phyloP scores from a whole-genome alignment of 2,888 invertebrate species.

The Ophion costatus region DNA sequence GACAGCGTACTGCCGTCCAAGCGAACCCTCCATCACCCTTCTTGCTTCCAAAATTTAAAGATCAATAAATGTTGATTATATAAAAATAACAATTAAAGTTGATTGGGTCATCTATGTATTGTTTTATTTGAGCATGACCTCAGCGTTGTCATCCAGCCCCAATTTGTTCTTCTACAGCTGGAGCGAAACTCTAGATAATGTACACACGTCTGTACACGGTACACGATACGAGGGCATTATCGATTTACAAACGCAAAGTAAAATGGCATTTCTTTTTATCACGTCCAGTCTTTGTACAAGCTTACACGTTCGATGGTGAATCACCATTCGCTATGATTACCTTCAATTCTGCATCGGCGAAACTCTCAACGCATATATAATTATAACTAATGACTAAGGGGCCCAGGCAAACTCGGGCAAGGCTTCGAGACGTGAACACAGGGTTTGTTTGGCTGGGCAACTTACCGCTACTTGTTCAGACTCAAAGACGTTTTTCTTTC shows the following conservation, averaged over 20 bases:
- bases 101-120: too few species aligned
- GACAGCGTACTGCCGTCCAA: too few species aligned
- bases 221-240: slow-evolving; percentile 2
- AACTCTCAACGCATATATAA: slow-evolving; percentile 38
- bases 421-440: slow-evolving; percentile 62
- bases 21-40: too few species aligned
- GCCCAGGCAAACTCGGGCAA: slow-evolving; percentile 53
- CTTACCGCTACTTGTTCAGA: slow-evolving; percentile 26
- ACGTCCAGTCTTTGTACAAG: slow-evolving; percentile 22
- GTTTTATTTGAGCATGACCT: too few species aligned
- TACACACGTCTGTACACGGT: too few species aligned
- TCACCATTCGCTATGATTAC: not conserved
- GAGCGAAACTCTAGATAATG: too few species aligned
- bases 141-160: too few species aligned
- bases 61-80: too few species aligned
- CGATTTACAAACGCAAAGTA: slow-evolving; percentile 37
- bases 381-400: slow-evolving; percentile 47
- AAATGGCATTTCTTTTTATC: not conserved
- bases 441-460: slow-evolving; percentile 14
- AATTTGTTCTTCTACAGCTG: too few species aligned
- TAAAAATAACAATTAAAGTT: too few species aligned
- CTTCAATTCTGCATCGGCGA: slow-evolving; percentile 21
- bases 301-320: slow-evolving; percentile 4
- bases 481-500: slow-evolving; percentile 14
- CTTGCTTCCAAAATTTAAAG: too few species aligned